Evolutionary conservation across 2,797 vertebrate species (phyloP), one percentile per base, ranked within the genome.

Genomic region (Tragelaphus oryx): DNA sequence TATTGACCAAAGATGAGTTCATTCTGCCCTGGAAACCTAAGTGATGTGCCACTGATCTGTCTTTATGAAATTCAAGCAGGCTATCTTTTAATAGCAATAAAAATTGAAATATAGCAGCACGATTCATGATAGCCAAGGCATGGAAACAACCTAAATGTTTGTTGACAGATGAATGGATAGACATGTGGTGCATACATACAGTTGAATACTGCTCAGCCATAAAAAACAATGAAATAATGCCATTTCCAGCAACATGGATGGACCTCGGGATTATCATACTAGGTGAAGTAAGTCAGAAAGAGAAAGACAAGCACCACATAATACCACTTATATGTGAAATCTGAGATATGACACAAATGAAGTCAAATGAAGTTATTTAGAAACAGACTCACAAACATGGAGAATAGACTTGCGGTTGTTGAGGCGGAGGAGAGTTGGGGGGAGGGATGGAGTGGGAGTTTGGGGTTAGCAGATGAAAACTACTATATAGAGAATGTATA

Each of bases 71-170:
- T 80, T 79, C 86, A 89, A 93, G 13, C 28, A 62, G 57, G 14
- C 44, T 89, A 55, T 14, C n/a, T 93, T 91, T 91, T 80, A 44
- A 76, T 87, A 82, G 59, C 60, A 87, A 52, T 90, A 80, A 93
- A 80, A 41, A 54, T 0, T 11, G 50, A 76, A 90, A 65, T 30
- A 84, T 6, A 48, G 74, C 28, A 76, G 14, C 44, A 76, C 0
- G 2, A 17, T 4, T 48, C 44, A 76, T 30, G 44, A 30, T 30
- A 48, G 4, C 44, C 46, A 48, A 76, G 74, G 5, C 44, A 18
- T 76, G 74, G 74, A 76, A 48, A 76, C 28, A n/a, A 48, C 44
- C 28, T 48, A 48, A 76, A 48, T 76, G 46, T 18, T 28, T 46
- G 17, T 18, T 11, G 46, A 46, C 44, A 76, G 44, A 76, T 48